Base-by-base conservation (phyloP, 2,797 vertebrate species). In the Enteromius afrohamiltoni region DNA sequence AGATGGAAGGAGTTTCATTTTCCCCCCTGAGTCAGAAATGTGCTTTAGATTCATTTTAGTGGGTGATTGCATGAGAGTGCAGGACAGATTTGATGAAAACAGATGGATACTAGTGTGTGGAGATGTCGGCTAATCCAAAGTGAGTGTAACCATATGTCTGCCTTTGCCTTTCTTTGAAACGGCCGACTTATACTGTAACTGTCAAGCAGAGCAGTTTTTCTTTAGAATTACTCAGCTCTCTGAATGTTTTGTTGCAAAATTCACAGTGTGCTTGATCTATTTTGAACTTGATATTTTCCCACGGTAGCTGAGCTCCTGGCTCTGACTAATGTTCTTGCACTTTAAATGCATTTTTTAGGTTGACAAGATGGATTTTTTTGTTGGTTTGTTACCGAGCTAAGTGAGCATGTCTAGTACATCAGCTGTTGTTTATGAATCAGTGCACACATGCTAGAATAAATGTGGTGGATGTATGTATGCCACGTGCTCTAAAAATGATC, bases 51-150 rank as follows among this genome's bases (percentile, higher is more conserved):
- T 87, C 83, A 82, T 85, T 76, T 78, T 86, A 74, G 51, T 47
- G 78, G 83, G 65, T 80, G 71, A 85, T 78, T 14, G 34, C 11
- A 74, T 81, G 89, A 87, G 84, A 83, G 88, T 14, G 47, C 62
- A 76, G 83, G 90, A 87, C 85, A 81, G 88, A 58, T 55, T 87
- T 83, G 85, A 83, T 86, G n/a, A 19, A 73, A 91, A 83, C 92
- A 92, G 91, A 92, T 90, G 87, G 88, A 91, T 92, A 90, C 74
- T 80, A 64, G 83, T n/a, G 74, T 84, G 85, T 77, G 83, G 78
- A 86, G 73, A 29, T 83, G 73, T 76, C 77, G 65, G 77, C 85
- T 69, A 79, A 85, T 85, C 68, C 53, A 29, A 86, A 83, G 84
- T 87, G 83, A 86, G 87, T 68, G 82, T 84, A 83, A 83, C 80